A percentile compares a stretch with the other conserved stretches of the same genome.
These are phyloP conservation scores for Phacellophora camtschatica DNA, from an alignment of 30 jellyfish, hydroid and myxozoan species.

Conservation along the genomic window DNA sequence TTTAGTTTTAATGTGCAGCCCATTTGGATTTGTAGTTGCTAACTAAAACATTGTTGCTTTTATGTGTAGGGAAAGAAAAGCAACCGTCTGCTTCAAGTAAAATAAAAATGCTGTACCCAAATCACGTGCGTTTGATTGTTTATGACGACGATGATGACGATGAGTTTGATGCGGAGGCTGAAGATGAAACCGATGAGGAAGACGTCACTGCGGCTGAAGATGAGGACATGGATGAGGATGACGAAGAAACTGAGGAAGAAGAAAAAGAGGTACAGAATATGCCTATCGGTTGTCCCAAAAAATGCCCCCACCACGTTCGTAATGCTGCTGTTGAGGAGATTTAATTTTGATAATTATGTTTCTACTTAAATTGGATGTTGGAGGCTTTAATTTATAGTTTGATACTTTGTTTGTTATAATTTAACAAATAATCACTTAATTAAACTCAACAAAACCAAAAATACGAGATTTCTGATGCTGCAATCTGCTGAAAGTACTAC, in stretches of 20 bases:
- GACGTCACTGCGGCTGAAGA: constrained; percentile 67
- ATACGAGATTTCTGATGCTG: too few relatives aligned
- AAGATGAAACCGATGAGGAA: constrained; percentile 62
- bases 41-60: not conserved
- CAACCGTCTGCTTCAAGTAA: constrained; percentile 69
- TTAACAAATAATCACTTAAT: too few relatives aligned
- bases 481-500: too few relatives aligned
- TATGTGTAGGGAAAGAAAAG: constrained; percentile 11
- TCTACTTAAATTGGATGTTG: too few relatives aligned
- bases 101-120: constrained; percentile 78
- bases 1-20: too few relatives aligned
- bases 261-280: not conserved
- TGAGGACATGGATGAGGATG: constrained; percentile 74
- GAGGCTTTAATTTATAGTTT: too few relatives aligned
- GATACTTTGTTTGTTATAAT: too few relatives aligned
- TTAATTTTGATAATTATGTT: too few relatives aligned
- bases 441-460: too few relatives aligned
- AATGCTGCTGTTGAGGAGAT: too few relatives aligned
- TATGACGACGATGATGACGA: constrained; percentile 79
- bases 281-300: too few relatives aligned
- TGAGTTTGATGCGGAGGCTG: constrained; percentile 77
- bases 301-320: too few relatives aligned
- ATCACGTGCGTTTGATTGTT: constrained; percentile 80
- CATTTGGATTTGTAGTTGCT: not conserved
- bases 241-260: not conserved